Conservation (phyloP, 2,113 vertebrate genomes). For the Corythaeola cristata region DNA sequence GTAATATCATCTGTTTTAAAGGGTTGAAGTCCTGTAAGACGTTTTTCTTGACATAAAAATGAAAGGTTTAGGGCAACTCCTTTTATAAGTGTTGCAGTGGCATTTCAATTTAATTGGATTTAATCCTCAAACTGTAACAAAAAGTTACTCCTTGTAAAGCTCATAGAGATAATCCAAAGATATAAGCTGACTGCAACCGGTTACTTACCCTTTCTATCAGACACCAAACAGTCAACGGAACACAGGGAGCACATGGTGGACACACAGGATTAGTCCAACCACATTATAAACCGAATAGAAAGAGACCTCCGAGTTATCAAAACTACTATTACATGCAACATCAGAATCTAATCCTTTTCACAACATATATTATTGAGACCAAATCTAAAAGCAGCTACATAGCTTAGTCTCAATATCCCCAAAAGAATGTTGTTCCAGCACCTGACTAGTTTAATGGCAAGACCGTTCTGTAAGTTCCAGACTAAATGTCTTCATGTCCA, state of each 20-base stretch:
- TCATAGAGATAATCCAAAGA: background rate
- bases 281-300: background rate
- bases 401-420: background rate
- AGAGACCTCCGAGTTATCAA: background rate
- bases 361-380: background rate
- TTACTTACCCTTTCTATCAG: background rate
- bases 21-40: background rate
- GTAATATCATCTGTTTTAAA: background rate
- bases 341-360: background rate
- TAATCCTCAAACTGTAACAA: background rate
- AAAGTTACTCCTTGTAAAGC: background rate
- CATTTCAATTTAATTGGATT: background rate
- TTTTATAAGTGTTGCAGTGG: background rate
- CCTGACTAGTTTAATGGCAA: background rate
- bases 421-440: background rate
- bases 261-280: background rate
- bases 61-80: background rate
- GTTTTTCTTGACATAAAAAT: background rate
- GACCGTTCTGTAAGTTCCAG: background rate
- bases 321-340: background rate
- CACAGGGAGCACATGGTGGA: background rate
- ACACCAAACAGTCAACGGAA: background rate
- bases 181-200: background rate
- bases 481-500: background rate
- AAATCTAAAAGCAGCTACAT: background rate